Evolutionary conservation across 1,140 invertebrate species (phyloP).

Genomic region (Brachionus asplanchnoidis): DNA sequence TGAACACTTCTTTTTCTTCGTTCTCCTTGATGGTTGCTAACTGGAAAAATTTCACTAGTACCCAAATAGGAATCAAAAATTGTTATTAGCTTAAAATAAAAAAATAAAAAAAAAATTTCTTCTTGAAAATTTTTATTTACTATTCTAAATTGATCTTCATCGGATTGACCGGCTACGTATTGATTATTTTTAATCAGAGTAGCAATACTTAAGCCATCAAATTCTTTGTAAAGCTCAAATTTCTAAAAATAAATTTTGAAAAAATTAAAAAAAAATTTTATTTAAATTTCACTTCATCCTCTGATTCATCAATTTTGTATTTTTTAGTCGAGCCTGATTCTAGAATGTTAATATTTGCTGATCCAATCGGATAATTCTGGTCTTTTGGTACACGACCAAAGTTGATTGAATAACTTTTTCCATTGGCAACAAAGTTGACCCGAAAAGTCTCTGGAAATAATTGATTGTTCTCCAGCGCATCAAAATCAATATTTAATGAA

Average conservation of each 20-base stretch:
- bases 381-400: background rate
- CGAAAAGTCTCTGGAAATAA: background rate
- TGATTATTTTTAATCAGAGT: conserved; percentile 29
- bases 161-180: background rate
- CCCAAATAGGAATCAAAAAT: background rate
- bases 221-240: conserved; percentile 14
- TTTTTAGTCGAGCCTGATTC: background rate
- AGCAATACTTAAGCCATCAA: conserved; percentile 1
- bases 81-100: background rate
- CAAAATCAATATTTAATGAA: background rate
- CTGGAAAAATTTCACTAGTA: background rate
- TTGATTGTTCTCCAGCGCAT: background rate
- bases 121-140: background rate
- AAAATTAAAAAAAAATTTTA: background rate
- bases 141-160: background rate
- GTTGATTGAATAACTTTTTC: background rate
- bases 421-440: background rate
- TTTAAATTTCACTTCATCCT: background rate
- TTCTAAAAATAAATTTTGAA: background rate
- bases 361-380: background rate
- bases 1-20: background rate
- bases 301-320: background rate
- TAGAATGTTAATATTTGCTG: background rate
- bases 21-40: background rate
- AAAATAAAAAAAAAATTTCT: background rate